phyloP scores from a whole-genome alignment of 2,888 invertebrate genomes.

The Philhelius pedissequus region DNA sequence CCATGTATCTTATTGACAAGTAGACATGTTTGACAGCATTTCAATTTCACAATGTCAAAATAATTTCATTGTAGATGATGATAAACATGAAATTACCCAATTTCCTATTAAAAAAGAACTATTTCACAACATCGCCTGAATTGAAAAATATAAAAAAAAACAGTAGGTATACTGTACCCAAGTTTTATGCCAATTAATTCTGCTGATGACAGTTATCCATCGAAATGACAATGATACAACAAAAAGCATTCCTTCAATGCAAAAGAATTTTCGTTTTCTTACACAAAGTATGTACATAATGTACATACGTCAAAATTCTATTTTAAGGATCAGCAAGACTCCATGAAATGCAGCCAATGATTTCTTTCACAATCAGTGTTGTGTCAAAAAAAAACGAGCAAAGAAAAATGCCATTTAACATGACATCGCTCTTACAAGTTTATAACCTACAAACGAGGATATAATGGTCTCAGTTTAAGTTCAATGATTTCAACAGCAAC shows the following conservation, averaged over 20 bases:
- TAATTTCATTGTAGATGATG: background rate
- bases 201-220: background rate
- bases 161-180: background rate
- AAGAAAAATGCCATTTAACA: constrained; percentile 4
- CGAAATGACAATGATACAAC: background rate
- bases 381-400: constrained; percentile 9
- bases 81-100: background rate
- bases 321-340: background rate
- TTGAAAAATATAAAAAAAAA: background rate
- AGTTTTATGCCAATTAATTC: background rate
- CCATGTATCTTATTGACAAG: background rate
- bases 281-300: too few species aligned
- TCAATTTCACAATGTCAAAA: background rate
- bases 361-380: background rate
- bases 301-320: background rate
- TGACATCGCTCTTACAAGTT: background rate
- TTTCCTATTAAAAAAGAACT: background rate
- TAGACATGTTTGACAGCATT: constrained; percentile 36
- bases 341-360: background rate
- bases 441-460: constrained; percentile 37
- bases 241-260: background rate
- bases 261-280: background rate
- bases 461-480: constrained; percentile 44
- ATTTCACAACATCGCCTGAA: background rate
- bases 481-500: constrained; percentile 27